Evolutionary conservation across 2,888 invertebrate genomes (phyloP).

Genomic region (Agrilus biguttatus): DNA sequence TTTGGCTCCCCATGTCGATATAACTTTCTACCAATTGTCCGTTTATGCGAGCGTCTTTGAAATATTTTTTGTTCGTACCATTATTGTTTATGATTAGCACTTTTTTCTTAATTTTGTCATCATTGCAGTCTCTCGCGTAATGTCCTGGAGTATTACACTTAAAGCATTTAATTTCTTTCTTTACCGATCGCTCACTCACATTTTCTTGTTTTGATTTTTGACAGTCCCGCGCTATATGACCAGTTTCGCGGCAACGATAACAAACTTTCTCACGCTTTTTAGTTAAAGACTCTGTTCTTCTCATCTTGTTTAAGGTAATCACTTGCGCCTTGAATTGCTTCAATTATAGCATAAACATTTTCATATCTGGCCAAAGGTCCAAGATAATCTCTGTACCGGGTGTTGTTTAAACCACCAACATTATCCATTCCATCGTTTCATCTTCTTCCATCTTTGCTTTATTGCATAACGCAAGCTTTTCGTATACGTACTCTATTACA

Average conservation of each 20-base stretch:
- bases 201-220: no score
- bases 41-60: slow-evolving; percentile 1
- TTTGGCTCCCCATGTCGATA: slow-evolving; percentile 1
- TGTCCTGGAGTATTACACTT: no score
- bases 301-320: background rate
- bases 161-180: no score
- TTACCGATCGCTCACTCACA: no score
- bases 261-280: background rate
- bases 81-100: background rate
- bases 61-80: slow-evolving; percentile 1
- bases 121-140: background rate
- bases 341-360: slow-evolving; percentile 6
- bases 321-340: slow-evolving; percentile 5
- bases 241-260: no score
- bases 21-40: background rate
- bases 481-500: slow-evolving; percentile 10
- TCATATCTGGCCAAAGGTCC: slow-evolving; percentile 9
- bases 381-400: slow-evolving; percentile 3
- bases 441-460: slow-evolving; percentile 7
- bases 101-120: background rate
- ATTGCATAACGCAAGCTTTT: slow-evolving; percentile 12
- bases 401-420: slow-evolving; percentile 8
- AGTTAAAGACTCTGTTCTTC: no score
- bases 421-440: slow-evolving; percentile 9
- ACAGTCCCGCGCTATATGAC: no score